A percentile compares a stretch with the other conserved stretches of the same genome.
Evolutionary conservation across 2,113 vertebrate genomes (phyloP).

Genomic region (Myotis yumanensis): DNA sequence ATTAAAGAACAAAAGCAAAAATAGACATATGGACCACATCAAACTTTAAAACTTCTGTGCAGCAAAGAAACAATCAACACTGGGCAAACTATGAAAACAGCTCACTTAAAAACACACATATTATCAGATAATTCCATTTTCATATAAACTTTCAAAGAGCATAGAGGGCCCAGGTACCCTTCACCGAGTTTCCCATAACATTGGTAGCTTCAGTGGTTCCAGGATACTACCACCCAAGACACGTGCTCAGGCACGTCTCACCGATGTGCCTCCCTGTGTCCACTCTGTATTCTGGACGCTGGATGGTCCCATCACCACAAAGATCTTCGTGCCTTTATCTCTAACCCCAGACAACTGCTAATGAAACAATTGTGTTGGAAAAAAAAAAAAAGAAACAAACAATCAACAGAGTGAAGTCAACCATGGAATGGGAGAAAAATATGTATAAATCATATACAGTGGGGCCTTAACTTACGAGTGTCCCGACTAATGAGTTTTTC

Average conservation of each 20-base stretch:
- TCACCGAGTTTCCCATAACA: fast-evolving
- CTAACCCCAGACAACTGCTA: not conserved
- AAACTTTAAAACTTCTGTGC: not conserved
- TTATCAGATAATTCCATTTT: not conserved
- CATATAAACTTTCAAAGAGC: fast-evolving
- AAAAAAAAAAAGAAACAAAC: no score
- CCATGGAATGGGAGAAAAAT: not conserved
- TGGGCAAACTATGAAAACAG: not conserved
- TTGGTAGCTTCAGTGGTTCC: fast-evolving
- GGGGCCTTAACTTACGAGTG: no score
- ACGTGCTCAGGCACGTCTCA: fast-evolving
- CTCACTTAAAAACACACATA: not conserved
- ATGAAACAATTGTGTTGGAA: no score
- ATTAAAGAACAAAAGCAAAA: constrained; percentile 49
- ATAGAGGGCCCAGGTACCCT: fast-evolving
- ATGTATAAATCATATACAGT: not conserved
- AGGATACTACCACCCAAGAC: not conserved
- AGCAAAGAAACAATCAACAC: not conserved
- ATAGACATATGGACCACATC: not conserved
- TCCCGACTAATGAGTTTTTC: no score
- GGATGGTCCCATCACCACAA: no score
- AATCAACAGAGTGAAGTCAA: not conserved
- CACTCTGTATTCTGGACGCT: no score
- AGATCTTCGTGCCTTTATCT: fast-evolving
- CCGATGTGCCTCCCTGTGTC: fast-evolving